Evolutionary conservation across 1,140 invertebrate genomes (phyloP), one percentile per base, ranked within the genome.

Genomic region (Drosophila asahinai): DNA sequence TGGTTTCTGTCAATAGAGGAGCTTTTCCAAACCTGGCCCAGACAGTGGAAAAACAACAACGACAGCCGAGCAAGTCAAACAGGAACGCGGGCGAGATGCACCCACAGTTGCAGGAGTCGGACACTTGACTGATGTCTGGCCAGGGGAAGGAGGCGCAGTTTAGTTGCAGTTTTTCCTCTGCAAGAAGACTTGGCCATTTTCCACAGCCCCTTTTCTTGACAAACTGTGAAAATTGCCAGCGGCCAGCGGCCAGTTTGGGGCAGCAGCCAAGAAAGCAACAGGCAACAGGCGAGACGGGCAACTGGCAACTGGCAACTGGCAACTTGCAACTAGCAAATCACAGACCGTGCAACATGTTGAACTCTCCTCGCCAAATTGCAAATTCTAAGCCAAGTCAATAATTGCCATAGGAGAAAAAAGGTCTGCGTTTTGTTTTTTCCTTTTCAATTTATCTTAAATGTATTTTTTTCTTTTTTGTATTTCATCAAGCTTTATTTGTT

Each of bases 1-100:
- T 87, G 86, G 84, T 68, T 80, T 84, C 84, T 89, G 84, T 87
- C 84, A 87, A 87, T 87, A 87, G 84, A 84, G 77, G 55, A 76
- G 84, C 65, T 81, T 89, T 87, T 89, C 70, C 61, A 68, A 72
- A 78, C 81, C 81, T 30, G 73, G 72, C 70, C 61, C 71, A 77
- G 74, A 76, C 75, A 60, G 45, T 49, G 40, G 47, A 45, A 68
- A 77, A 77, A 36, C 33, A 79, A 86, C 62, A 76, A 51, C 36
- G 55, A 59, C 36, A 25, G 36, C 38, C 66, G 58, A 70, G 60
- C 66, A 58, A 74, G 67, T 54, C 38, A 67, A 68, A 54, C 60
- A 51, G 51, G 33, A 25, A 60, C 6, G 27, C 5, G 54, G 54
- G 42, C 54, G 48, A 62, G 75, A 83, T 75, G 84, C 84, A 87